A percentile compares a stretch with the other conserved stretches of the same genome.
Conservation (phyloP, 2,113 vertebrate genomes). For the Sphyrna mokarran region DNA sequence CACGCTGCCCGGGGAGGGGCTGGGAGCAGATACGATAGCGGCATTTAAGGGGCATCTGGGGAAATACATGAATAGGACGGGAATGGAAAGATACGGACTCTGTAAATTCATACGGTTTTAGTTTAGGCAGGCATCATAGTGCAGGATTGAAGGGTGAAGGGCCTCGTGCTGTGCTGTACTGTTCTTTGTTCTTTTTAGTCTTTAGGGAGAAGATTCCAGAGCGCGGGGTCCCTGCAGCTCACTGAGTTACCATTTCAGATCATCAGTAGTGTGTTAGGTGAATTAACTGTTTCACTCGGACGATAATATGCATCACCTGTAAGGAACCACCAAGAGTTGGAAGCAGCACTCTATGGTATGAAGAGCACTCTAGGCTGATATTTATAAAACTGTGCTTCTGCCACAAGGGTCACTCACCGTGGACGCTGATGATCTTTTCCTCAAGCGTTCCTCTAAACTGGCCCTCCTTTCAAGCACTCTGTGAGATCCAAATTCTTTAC, state of each 20-base stretch:
- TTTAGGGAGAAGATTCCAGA: not conserved
- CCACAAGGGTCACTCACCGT: slow-evolving; percentile 53
- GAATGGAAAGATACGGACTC: no score
- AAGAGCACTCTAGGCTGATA: not conserved
- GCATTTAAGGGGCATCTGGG: no score
- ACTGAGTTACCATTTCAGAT: not conserved
- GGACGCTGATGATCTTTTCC: slow-evolving; percentile 55
- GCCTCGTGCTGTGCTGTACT: no score
- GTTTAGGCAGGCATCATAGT: no score
- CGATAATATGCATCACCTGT: not conserved
- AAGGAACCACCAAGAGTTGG: not conserved
- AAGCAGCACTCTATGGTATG: no score
- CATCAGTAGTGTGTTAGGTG: not conserved
- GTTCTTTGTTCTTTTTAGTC: no score
- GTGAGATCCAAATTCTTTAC: slow-evolving; percentile 77
- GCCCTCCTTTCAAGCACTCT: slow-evolving; percentile 81
- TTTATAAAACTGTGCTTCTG: not conserved
- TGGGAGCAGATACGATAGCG: no score
- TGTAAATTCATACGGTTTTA: no score
- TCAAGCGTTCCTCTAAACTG: slow-evolving; percentile 78
- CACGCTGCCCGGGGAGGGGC: no score
- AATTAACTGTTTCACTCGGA: not conserved
- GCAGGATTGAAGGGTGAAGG: no score
- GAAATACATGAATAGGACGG: no score
- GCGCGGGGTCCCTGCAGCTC: not conserved